These are phyloP conservation scores for Myotis myotis DNA, from an alignment of 2,797 vertebrate genomes.

Conservation along the genomic window DNA sequence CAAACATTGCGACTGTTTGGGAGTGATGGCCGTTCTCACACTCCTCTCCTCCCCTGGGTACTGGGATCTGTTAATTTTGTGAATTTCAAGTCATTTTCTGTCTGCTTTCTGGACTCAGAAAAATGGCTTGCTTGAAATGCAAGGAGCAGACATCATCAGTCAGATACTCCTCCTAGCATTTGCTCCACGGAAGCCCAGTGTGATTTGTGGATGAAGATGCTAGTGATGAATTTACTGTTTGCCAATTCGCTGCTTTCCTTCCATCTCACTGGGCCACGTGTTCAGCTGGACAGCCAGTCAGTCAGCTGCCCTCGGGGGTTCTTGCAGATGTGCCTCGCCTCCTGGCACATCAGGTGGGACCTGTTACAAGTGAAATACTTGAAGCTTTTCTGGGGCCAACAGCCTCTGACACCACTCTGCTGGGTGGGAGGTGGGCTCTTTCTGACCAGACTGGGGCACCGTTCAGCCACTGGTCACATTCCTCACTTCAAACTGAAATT, in stretches of 20 bases:
- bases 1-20: not conserved
- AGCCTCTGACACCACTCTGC: conserved; percentile 48
- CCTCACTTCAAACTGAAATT: conserved; percentile 74
- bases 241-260: not conserved
- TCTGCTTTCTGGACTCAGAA: not conserved
- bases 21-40: not conserved
- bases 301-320: not conserved
- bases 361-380: conserved; percentile 72
- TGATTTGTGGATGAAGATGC: not conserved
- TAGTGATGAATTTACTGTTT: not conserved
- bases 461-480: conserved; percentile 49
- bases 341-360: not conserved
- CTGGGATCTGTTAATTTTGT: not conserved
- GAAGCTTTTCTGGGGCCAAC: conserved; percentile 74
- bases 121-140: not conserved
- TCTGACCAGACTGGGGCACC: conserved; percentile 62
- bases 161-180: not conserved
- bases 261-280: not conserved
- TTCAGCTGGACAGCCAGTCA: not conserved
- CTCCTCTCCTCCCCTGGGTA: not conserved
- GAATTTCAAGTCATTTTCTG: not conserved
- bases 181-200: not conserved
- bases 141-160: not conserved
- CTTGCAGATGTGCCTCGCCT: not conserved
- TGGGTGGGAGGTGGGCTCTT: conserved; percentile 23